Evolutionary conservation across 2,888 invertebrate genomes (phyloP), one percentile per base, ranked within the genome.

Genomic region (Rugalucina vietnamica): DNA sequence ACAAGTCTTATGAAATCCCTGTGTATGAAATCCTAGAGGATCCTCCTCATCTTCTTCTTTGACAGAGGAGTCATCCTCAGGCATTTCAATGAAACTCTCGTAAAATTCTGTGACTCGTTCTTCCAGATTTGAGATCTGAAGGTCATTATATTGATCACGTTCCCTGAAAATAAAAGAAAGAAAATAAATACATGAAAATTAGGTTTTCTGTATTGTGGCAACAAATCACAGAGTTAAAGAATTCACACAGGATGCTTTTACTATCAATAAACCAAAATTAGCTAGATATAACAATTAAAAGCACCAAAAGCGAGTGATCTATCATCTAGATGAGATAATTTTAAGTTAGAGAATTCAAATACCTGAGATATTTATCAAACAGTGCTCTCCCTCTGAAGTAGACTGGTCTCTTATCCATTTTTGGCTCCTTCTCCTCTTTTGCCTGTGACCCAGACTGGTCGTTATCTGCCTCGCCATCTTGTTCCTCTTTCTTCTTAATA

Each of bases 51-150:
- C n/a, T 43, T 43, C 43, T 8, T 43, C 8, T 12, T 18, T 43
- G 18, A 18, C 10, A 12, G 43, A 12, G 8, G 43, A 43, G 10
- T 43, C 43, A 8, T 12, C 18, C 43, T 43, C 43, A 12, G 8
- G 10, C 18, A 87, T 84, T 36, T 89, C 87, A 27, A 83, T 65
- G 36, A 85, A 65, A 37, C 54, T 79, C 12, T 82, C 70, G 39
- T 73, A 32, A 82, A 90, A 93, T 1, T 83, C 72, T 24, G 84
- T 70, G 43, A 92, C 49, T 27, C 84, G 36, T 29, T 89, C 86
- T 39, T 87, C 83, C 39, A 93, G 57, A 36, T 90, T 82, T 8
- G 86, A 71, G 76, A 93, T 88, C 27, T 83, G 87, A 78, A 91
- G 65, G 29, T 80, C 65, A n/a, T 75, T 76, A 43, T 69, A 54